Conservation (phyloP, 2,797 vertebrate species). For the Sebastes flavidus region DNA sequence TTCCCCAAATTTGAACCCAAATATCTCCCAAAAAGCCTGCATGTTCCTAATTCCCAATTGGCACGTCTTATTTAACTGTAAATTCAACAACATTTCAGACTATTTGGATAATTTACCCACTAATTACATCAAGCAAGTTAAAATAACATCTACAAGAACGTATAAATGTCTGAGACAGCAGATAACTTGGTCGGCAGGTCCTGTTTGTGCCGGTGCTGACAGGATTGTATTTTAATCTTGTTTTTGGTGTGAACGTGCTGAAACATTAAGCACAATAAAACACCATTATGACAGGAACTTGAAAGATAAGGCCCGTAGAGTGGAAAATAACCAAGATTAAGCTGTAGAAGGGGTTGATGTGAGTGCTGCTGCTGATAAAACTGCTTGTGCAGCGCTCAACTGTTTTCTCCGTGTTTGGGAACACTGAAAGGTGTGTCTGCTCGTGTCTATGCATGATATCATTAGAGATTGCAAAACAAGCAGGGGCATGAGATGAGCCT, state of each 20-base stretch:
- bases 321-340: background rate
- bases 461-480: conserved; percentile 67
- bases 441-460: conserved; percentile 73
- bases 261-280: conserved; percentile 23
- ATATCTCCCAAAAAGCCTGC: no score
- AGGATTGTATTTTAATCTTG: conserved; percentile 14
- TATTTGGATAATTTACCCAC: background rate
- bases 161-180: background rate
- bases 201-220: background rate
- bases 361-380: conserved; percentile 23
- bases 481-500: conserved; percentile 55
- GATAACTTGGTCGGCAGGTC: background rate
- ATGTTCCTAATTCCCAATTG: background rate
- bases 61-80: background rate
- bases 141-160: background rate
- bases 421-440: conserved; percentile 71
- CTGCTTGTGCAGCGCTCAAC: background rate
- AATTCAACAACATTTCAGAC: background rate
- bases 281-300: conserved; percentile 30
- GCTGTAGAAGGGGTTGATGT: background rate
- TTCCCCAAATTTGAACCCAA: background rate
- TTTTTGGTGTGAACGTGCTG: conserved; percentile 39
- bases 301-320: conserved; percentile 19
- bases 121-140: background rate
- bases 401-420: conserved; percentile 36